phyloP scores from a whole-genome alignment of 1,140 invertebrate species.

The Temnothorax longispinosus region DNA sequence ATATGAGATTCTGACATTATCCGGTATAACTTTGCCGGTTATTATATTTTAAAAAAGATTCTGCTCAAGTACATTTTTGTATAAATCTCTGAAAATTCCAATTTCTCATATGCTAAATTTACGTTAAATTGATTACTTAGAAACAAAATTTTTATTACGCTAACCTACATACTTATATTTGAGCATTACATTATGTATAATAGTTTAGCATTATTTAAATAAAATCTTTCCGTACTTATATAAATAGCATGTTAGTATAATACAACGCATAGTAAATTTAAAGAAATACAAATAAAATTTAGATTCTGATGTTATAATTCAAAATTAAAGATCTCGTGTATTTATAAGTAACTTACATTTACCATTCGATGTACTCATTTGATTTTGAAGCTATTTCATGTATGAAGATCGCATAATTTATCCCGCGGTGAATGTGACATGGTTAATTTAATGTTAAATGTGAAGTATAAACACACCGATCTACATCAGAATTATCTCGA shows the following conservation, averaged over 20 bases:
- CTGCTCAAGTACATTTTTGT: not conserved
- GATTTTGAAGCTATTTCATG: not conserved
- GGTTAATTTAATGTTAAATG: slow-evolving; percentile 40
- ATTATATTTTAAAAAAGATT: not conserved
- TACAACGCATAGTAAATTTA: not conserved
- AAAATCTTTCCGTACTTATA: not conserved
- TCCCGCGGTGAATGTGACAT: slow-evolving; percentile 4
- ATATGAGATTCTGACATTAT: not conserved
- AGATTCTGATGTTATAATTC: not conserved
- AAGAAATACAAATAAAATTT: not conserved
- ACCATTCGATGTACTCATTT: not conserved
- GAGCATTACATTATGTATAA: not conserved
- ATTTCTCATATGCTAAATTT: not conserved
- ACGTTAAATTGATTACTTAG: not conserved
- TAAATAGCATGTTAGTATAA: not conserved
- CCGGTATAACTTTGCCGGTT: not conserved
- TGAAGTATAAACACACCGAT: not conserved
- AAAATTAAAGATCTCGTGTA: not conserved
- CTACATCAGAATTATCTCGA: slow-evolving; percentile 14
- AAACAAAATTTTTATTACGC: not conserved
- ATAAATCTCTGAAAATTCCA: not conserved
- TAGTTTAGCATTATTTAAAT: not conserved
- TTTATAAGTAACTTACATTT: slow-evolving; percentile 5
- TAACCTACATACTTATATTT: too few species aligned
- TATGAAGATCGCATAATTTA: slow-evolving; percentile 1